Percentiles rank a stretch among this genome's conserved stretches.
These are phyloP conservation scores for Rhagoletis pomonella DNA, from an alignment of 1,140 invertebrate species.

Conservation along the genomic window DNA sequence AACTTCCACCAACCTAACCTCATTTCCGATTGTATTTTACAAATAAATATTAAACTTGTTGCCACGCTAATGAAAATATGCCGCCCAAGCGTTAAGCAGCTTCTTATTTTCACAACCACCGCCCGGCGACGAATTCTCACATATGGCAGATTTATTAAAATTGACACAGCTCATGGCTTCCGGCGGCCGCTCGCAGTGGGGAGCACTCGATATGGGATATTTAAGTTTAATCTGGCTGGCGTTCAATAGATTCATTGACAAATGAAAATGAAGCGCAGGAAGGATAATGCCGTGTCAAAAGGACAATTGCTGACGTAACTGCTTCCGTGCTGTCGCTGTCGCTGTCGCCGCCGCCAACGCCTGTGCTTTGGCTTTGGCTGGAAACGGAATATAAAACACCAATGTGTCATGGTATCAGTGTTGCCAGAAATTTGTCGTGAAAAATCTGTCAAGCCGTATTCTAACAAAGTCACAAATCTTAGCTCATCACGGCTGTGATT, in stretches of 20 bases:
- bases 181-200: not conserved
- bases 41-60: slow-evolving; percentile 22
- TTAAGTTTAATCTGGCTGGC: slow-evolving; percentile 36
- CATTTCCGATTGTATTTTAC: not conserved
- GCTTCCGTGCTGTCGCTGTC: not conserved
- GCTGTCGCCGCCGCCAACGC: not conserved
- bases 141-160: slow-evolving; percentile 51
- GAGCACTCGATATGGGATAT: slow-evolving; percentile 38
- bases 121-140: slow-evolving; percentile 18
- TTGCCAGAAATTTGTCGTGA: not conserved
- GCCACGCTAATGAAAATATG: slow-evolving; percentile 30
- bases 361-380: not conserved
- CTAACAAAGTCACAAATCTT: too few species aligned
- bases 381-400: not conserved
- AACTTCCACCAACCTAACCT: not conserved
- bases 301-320: slow-evolving; percentile 38
- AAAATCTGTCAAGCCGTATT: too few species aligned
- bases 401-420: not conserved
- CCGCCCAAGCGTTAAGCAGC: not conserved
- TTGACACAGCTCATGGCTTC: not conserved
- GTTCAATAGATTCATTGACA: slow-evolving; percentile 39
- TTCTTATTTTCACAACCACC: not conserved
- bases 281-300: slow-evolving; percentile 43
- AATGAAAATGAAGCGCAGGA: slow-evolving; percentile 18
- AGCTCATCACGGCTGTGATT: too few species aligned